These are phyloP conservation scores for Ranitomeya imitator DNA, from an alignment of 2,113 vertebrate species.

Conservation along the genomic window DNA sequence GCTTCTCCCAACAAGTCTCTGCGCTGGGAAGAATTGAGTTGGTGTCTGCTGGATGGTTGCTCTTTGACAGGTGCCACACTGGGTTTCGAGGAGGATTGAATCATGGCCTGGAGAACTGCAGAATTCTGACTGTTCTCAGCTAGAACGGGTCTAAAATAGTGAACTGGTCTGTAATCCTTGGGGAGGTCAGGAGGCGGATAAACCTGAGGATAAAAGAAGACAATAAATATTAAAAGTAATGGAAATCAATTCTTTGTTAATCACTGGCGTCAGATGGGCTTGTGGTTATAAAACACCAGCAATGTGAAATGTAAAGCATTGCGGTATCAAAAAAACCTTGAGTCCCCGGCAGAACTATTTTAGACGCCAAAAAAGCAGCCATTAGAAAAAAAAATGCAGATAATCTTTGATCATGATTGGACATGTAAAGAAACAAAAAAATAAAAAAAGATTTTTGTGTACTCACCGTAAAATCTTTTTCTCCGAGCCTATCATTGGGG, in stretches of 20 bases:
- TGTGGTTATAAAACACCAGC: neutral
- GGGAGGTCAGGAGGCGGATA: conserved; percentile 86
- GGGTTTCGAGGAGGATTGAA: conserved; percentile 66
- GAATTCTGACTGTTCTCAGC: conserved; percentile 68
- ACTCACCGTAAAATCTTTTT: too few relatives aligned
- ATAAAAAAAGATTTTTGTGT: too few relatives aligned
- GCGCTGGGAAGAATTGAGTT: conserved; percentile 80
- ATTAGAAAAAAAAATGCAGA: neutral
- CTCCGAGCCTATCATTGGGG: too few relatives aligned
- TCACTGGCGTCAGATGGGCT: neutral
- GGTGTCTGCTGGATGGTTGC: conserved; percentile 74
- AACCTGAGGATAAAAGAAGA: conserved; percentile 66
- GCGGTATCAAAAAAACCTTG: neutral
- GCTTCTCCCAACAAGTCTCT: conserved; percentile 81
- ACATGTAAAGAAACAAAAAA: too few relatives aligned
- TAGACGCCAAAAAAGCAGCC: neutral
- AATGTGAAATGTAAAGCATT: neutral
- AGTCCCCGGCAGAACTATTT: too few relatives aligned
- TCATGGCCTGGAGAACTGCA: conserved; percentile 71
- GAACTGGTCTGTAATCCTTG: conserved; percentile 82
- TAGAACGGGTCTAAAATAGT: conserved; percentile 79
- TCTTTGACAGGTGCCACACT: conserved; percentile 53
- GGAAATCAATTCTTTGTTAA: neutral
- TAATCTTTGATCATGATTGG: too few relatives aligned
- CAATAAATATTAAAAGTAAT: neutral